Percentiles rank a stretch among this genome's conserved stretches.
phyloP scores from a whole-genome alignment of 1,140 invertebrate genomes.

The Macrosteles quadrilineatus region DNA sequence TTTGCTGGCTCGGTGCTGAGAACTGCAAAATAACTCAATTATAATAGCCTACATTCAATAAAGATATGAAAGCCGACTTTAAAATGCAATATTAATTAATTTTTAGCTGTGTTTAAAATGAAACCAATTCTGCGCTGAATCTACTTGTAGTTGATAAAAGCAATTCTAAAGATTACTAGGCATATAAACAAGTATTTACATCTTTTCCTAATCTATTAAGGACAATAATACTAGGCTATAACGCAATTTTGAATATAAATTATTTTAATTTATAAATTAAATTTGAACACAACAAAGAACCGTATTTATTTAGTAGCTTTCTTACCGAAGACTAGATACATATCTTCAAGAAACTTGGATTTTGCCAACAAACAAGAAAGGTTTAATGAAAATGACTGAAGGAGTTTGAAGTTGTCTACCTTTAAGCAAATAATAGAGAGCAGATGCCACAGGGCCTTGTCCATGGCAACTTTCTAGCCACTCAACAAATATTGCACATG shows the following conservation, averaged over 20 bases:
- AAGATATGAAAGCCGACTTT: not conserved
- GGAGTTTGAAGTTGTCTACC: too few relatives aligned
- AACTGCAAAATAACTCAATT: constrained; percentile 29
- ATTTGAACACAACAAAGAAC: too few relatives aligned
- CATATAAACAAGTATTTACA: not conserved
- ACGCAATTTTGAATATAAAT: too few relatives aligned
- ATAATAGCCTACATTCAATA: not conserved
- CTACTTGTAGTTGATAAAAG: not conserved
- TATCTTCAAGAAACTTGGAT: too few relatives aligned
- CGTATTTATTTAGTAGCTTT: too few relatives aligned
- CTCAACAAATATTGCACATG: constrained; percentile 74
- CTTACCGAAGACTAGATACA: too few relatives aligned
- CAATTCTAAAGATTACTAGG: not conserved
- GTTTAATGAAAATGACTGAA: too few relatives aligned
- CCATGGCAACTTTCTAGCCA: constrained; percentile 73
- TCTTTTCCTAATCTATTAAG: not conserved
- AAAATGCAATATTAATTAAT: not conserved
- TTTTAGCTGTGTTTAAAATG: not conserved
- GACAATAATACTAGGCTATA: too few relatives aligned
- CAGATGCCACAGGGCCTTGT: constrained; percentile 26
- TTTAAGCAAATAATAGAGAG: constrained; percentile 30
- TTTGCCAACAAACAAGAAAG: too few relatives aligned
- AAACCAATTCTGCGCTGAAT: not conserved
- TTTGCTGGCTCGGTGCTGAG: constrained; percentile 32
- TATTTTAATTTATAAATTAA: too few relatives aligned